Evolutionary conservation across 2,888 invertebrate genomes (phyloP), one percentile per base, ranked within the genome.

Genomic region (Aspidiotus rigidus): DNA sequence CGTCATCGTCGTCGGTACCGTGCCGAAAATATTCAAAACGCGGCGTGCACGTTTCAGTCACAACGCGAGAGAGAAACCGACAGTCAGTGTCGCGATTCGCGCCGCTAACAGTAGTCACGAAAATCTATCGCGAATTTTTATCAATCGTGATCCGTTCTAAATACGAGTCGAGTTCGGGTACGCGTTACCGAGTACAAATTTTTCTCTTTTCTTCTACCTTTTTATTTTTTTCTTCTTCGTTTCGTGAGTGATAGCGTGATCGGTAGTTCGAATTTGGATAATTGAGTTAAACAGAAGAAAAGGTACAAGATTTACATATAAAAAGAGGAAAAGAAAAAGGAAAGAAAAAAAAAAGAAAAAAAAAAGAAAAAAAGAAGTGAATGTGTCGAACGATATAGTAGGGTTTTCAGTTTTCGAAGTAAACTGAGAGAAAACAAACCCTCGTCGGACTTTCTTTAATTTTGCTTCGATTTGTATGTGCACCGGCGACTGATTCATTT

Each of bases 81-180:
- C 67, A 67, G 67, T 67, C 53, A 59, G 67, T 60, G 67, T 67
- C 67, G 67, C 67, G 67, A 67, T 67, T 67, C 67, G 67, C 42
- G 67, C 59, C 67, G 67, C 67, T 60, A 55, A 56, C 57, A 28
- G 64, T 64, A 64, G 64, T 64, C 64, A 64, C 64, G 56, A 59
- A 67, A 62, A 41, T 41, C 59, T 60, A 49, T 67, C 67, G 67
- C 67, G 59, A 67, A 67, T 67, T 67, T 60, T 67, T 60, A 67
- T 67, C 67, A 67, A 16, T 67, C 28, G 28, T 28, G 28, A 54
- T 39, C 17, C 42, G 28, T 28, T 28, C 5, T 28, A 5, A 28
- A 49, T 13, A 49, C 49, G 49, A 49, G 49, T 49, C n/a, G 49
- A 53, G 64, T 64, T 39, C 13, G 57, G 56, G 15, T 41, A 28